Base-by-base conservation (phyloP, 1,140 invertebrate genomes). In the Drosophila insularis region DNA sequence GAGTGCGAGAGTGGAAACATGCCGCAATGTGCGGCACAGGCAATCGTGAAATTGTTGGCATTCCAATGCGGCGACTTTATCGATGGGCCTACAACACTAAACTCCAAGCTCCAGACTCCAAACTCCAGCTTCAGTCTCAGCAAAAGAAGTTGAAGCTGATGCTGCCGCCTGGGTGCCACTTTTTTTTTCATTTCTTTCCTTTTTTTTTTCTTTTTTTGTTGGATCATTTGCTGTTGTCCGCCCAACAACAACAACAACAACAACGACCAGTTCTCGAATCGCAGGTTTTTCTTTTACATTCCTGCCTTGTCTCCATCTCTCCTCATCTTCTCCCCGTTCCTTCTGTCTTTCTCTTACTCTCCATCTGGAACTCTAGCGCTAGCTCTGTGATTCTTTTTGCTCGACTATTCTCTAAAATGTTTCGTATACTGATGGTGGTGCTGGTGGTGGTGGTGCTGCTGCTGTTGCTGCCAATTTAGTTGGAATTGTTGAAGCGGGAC, bases 11-110 rank as follows among this genome's bases (percentile, higher is more conserved):
- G 43, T 50, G 43, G 43, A 81, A 87, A 82, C 66, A 87, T 89
- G 81, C 79, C 82, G 43, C 43, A 74, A 78, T 86, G 79, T 87
- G 82, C 82, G 82, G 79, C 81, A 86, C 81, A 73, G 79, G 84
- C 82, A 89, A 86, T 86, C 81, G 81, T 86, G 79, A 86, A 87
- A 86, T 86, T 87, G 82, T 82, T 86, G 59, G 79, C 81, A 86
- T 86, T 86, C 81, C 81, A 65, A 68, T 73, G 79, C 65, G 71
- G 68, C 68, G 71, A 84, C 81, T 81, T 78, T 84, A 86, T 84
- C 81, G 81, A 84, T 68, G 78, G 68, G 68, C 73, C 67, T 35
- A 39, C 27, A 53, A 27, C 21, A 43, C 27, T 23, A 54, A 59
- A 17, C 19, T 40, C 63, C 73, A 68, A 55, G 60, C 54, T 37